Evolutionary conservation across 2,113 vertebrate species (phyloP).

Genomic region (Calypte anna): DNA sequence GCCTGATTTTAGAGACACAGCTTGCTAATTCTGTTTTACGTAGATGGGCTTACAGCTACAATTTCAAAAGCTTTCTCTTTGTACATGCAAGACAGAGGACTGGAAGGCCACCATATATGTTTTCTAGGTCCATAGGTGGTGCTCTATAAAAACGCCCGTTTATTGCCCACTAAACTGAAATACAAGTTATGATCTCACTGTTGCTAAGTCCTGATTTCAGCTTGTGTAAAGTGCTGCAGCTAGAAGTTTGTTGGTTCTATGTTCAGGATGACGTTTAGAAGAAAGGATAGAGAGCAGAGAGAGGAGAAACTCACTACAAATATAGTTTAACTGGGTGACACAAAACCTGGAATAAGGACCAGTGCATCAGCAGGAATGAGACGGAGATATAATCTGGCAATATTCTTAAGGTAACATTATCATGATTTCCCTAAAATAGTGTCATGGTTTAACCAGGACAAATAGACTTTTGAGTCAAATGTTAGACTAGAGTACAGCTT

Average conservation of each 20-base stretch:
- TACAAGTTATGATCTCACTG: background rate
- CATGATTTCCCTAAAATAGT: background rate
- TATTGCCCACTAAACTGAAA: background rate
- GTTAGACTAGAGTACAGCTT: background rate
- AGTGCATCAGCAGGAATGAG: background rate
- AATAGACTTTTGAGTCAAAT: background rate
- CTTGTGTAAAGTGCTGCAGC: background rate
- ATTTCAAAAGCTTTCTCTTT: background rate
- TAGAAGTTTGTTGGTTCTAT: background rate
- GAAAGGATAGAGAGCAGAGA: background rate
- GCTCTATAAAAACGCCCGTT: background rate
- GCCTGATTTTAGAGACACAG: background rate
- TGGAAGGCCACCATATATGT: background rate
- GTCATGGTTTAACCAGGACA: too few species aligned
- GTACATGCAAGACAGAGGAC: background rate
- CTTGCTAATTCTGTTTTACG: background rate
- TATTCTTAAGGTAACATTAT: background rate
- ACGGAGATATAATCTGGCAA: background rate
- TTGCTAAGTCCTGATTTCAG: background rate
- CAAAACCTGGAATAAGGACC: background rate
- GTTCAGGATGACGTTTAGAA: background rate
- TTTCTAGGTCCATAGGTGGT: background rate
- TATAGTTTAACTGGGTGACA: background rate
- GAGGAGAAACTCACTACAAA: background rate
- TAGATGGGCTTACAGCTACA: background rate